A percentile compares a stretch with the other conserved stretches of the same genome.
Conservation (phyloP, 2,113 vertebrate species). For the Ceyx melanurus region DNA sequence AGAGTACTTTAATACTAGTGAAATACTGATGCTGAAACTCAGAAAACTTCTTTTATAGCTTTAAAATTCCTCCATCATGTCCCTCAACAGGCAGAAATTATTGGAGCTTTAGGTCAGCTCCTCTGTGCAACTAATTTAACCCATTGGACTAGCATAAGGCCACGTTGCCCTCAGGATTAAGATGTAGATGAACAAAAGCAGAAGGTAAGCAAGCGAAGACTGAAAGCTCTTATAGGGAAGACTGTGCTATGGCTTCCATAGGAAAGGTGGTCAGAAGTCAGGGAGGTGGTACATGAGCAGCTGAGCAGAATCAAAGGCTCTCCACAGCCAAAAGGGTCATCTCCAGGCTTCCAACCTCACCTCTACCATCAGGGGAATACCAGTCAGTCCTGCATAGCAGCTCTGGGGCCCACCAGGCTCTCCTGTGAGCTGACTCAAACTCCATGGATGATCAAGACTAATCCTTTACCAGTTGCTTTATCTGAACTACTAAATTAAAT, state of each 20-base stretch:
- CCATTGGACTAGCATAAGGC: neutral
- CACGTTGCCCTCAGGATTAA: neutral
- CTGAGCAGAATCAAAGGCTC: neutral
- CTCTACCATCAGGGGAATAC: neutral
- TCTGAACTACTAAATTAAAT: neutral
- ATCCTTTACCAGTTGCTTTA: neutral
- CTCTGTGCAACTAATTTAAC: neutral
- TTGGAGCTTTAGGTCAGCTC: neutral
- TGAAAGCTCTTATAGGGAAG: neutral
- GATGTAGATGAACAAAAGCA: neutral
- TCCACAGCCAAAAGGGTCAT: neutral
- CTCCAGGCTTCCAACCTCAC: neutral
- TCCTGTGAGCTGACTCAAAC: neutral
- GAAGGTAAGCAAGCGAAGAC: neutral
- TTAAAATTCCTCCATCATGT: neutral
- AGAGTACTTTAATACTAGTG: neutral
- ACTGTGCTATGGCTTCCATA: accelerated
- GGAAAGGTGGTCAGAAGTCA: neutral
- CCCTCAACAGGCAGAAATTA: neutral
- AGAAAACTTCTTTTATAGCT: neutral
- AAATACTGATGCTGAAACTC: neutral
- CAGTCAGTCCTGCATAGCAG: neutral
- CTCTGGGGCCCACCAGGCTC: neutral
- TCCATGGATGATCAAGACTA: neutral
- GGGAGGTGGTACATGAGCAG: neutral